phyloP scores from a whole-genome alignment of 92 coral and sea anemone species.

The Parazoanthus swiftii region DNA sequence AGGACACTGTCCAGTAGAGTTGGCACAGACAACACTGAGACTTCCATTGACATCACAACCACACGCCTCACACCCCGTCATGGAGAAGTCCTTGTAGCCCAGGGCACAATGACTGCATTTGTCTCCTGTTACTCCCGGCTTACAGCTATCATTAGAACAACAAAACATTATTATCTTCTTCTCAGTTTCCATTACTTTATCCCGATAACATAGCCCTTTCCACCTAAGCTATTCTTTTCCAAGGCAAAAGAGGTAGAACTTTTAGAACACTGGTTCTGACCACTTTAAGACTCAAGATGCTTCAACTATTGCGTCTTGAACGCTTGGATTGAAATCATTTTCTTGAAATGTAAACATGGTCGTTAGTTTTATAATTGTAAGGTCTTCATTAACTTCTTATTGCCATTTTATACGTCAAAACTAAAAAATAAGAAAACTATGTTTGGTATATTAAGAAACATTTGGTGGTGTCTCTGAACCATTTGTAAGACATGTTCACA shows the following conservation, averaged over 20 bases:
- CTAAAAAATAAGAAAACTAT: neutral
- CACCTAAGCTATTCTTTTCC: too few relatives aligned
- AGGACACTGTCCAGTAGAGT: constrained; percentile 73
- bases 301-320: too few relatives aligned
- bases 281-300: too few relatives aligned
- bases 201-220: neutral
- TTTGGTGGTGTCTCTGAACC: neutral
- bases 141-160: constrained; percentile 57
- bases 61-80: constrained; percentile 64
- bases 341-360: too few relatives aligned
- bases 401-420: too few relatives aligned
- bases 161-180: neutral
- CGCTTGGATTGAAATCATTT: too few relatives aligned
- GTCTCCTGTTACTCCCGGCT: constrained; percentile 73
- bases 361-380: too few relatives aligned
- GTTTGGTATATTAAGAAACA: neutral
- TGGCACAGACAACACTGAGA: constrained; percentile 62
- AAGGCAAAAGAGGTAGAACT: too few relatives aligned
- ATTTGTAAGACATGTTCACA: neutral
- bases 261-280: too few relatives aligned
- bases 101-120: constrained; percentile 82
- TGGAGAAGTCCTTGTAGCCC: constrained; percentile 72
- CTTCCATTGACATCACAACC: constrained; percentile 74
- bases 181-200: neutral
- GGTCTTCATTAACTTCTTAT: too few relatives aligned